phyloP scores from a whole-genome alignment of 2,113 vertebrate genomes.

The Passer montanus region DNA sequence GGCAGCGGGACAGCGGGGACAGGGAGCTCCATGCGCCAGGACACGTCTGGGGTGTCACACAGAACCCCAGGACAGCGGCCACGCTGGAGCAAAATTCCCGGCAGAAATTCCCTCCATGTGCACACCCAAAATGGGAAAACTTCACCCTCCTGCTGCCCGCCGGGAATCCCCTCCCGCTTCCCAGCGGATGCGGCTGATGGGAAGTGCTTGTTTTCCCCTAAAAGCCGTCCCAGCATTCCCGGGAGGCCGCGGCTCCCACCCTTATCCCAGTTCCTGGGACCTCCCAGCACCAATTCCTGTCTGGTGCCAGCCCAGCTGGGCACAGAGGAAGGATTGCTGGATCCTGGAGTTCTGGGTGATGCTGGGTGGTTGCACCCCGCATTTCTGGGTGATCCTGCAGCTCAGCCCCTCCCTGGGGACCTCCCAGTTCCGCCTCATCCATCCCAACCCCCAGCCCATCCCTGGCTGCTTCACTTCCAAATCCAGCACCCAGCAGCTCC shows the following conservation, averaged over 20 bases:
- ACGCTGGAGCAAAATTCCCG: fast-evolving
- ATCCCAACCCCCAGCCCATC: neutral
- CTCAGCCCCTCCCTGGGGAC: fast-evolving
- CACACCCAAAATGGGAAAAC: fast-evolving
- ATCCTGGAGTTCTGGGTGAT: neutral
- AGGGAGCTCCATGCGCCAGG: neutral
- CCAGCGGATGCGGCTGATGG: neutral
- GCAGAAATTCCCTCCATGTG: fast-evolving
- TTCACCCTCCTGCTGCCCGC: fast-evolving
- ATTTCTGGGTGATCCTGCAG: neutral
- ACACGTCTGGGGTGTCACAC: too few relatives aligned
- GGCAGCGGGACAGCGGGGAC: neutral
- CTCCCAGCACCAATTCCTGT: fast-evolving
- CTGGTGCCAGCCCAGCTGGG: fast-evolving
- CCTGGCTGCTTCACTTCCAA: neutral
- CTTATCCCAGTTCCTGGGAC: neutral
- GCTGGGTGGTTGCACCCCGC: fast-evolving
- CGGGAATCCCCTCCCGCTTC: neutral
- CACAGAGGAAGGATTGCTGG: fast-evolving
- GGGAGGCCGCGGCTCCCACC: neutral
- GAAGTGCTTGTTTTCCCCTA: neutral
- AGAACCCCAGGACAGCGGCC: neutral
- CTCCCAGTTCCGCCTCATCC: neutral
- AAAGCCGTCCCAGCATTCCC: neutral
- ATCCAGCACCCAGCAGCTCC: neutral